A percentile compares a stretch with the other conserved stretches of the same genome.
phyloP scores from a whole-genome alignment of 2,888 invertebrate genomes.

The Melipona bicolor region DNA sequence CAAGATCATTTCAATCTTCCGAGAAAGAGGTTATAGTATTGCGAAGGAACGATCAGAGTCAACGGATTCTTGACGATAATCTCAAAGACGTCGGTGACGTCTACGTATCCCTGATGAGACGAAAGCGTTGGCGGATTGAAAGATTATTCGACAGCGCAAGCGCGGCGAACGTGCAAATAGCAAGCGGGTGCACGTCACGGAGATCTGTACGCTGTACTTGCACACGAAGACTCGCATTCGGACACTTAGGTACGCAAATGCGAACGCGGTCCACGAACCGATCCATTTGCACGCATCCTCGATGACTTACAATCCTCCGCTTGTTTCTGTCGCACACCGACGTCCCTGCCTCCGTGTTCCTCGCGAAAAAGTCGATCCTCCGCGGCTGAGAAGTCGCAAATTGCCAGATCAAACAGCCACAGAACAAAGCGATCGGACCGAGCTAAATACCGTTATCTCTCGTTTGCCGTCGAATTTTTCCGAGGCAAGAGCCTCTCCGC shows the following conservation, averaged over 20 bases:
- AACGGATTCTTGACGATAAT: slow-evolving; percentile 31
- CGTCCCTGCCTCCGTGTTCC: neutral
- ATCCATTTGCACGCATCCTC: neutral
- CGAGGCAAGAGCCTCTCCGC: no score
- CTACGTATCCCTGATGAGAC: slow-evolving; percentile 35
- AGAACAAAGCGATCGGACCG: neutral
- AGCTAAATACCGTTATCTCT: slow-evolving; percentile 1
- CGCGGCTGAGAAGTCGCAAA: neutral
- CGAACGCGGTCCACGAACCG: slow-evolving; percentile 5
- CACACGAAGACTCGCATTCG: slow-evolving; percentile 70
- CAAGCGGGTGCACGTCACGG: slow-evolving; percentile 65
- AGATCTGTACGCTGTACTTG: slow-evolving; percentile 73
- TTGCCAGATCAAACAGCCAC: neutral
- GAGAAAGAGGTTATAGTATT: neutral
- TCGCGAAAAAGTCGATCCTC: neutral
- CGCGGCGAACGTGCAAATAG: slow-evolving; percentile 70
- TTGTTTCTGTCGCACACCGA: no score
- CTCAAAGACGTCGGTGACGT: slow-evolving; percentile 15
- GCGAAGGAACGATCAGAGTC: neutral
- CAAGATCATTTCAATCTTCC: no score
- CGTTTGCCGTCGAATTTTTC: neutral
- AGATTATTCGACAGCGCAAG: slow-evolving; percentile 65
- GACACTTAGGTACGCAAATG: slow-evolving; percentile 54
- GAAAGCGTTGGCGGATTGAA: slow-evolving; percentile 53
- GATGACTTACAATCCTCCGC: neutral